Evolutionary conservation across 2,113 vertebrate species (phyloP).

Genomic region (Montifringilla adamsi): DNA sequence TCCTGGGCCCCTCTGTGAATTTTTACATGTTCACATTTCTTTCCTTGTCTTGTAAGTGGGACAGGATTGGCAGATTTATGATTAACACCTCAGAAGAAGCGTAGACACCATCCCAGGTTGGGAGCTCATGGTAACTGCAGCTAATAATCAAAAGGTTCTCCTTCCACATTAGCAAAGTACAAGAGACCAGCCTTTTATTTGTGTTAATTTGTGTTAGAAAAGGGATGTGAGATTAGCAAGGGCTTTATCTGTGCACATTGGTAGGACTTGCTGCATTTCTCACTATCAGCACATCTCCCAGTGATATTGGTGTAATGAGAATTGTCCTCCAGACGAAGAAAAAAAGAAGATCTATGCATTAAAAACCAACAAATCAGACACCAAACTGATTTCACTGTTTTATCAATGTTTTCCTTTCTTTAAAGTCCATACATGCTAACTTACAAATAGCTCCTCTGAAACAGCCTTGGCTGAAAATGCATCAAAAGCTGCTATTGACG

Average conservation of each 20-base stretch:
- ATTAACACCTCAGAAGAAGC: constrained; percentile 75
- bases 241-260: constrained; percentile 3
- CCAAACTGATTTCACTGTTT: background rate
- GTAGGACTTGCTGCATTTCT: background rate
- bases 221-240: constrained; percentile 24
- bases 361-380: background rate
- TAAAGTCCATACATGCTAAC: constrained; percentile 2
- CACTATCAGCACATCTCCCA: background rate
- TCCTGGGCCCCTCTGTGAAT: constrained; percentile 76
- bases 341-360: background rate
- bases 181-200: constrained; percentile 53
- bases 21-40: constrained; percentile 79
- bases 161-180: constrained; percentile 53
- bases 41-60: constrained; percentile 71
- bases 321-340: background rate
- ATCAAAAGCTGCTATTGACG: constrained; percentile 76
- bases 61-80: constrained; percentile 77
- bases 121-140: constrained; percentile 47
- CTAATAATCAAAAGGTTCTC: constrained; percentile 64
- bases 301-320: background rate
- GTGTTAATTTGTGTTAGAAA: constrained; percentile 40
- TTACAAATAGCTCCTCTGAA: constrained; percentile 39
- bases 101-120: constrained; percentile 47
- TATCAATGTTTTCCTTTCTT: constrained; percentile 17
- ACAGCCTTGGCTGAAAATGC: constrained; percentile 49